These are phyloP conservation scores for Tetraneura akinire DNA, from an alignment of 1,140 invertebrate genomes.

Conservation along the genomic window DNA sequence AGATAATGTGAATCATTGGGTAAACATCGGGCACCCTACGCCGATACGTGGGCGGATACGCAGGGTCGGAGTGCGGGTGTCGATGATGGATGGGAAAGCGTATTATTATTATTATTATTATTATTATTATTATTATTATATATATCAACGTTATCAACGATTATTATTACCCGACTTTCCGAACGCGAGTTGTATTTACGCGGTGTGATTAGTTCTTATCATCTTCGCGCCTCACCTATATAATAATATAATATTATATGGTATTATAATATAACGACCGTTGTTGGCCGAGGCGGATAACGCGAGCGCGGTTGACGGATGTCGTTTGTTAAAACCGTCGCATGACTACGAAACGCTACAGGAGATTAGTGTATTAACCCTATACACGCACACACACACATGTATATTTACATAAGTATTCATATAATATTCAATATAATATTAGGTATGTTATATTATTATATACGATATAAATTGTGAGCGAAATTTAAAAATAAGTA, in stretches of 20 bases:
- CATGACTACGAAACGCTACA: constrained; percentile 46
- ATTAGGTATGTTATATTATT: no score
- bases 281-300: constrained; percentile 40
- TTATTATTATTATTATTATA: no score
- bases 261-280: no score
- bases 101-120: no score
- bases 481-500: no score
- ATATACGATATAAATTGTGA: no score
- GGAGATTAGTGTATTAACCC: constrained; percentile 46
- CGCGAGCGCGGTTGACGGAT: constrained; percentile 45
- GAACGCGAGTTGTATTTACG: constrained; percentile 47
- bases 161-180: constrained; percentile 28
- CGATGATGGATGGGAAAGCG: constrained; percentile 39
- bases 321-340: constrained; percentile 40
- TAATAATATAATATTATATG: no score
- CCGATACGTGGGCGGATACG: not conserved
- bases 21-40: constrained; percentile 28
- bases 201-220: constrained; percentile 48
- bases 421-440: no score
- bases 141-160: constrained; percentile 47
- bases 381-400: not conserved
- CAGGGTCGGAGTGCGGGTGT: not conserved
- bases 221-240: constrained; percentile 35
- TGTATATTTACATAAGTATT: not conserved
- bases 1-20: constrained; percentile 49